Evolutionary conservation across 2,797 vertebrate species (phyloP).

Genomic region (Hipposideros larvatus): DNA sequence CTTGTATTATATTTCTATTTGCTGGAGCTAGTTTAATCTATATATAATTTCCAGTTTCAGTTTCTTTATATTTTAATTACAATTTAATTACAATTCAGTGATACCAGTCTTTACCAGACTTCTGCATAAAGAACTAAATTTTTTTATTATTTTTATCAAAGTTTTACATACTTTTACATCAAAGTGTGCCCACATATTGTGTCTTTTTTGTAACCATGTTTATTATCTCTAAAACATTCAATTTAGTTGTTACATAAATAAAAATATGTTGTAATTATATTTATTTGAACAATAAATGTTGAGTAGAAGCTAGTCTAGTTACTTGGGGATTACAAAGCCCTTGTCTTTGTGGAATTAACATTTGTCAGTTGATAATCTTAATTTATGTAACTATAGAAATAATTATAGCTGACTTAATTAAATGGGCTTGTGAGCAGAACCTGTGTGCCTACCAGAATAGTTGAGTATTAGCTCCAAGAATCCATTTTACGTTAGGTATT

Average conservation of each 20-base stretch:
- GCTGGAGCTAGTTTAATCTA: background rate
- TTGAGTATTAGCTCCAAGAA: background rate
- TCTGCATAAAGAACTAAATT: background rate
- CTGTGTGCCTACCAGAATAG: background rate
- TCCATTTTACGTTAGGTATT: background rate
- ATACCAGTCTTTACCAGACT: background rate
- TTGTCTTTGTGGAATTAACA: background rate
- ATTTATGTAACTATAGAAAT: background rate
- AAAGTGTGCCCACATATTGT: background rate
- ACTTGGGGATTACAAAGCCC: background rate
- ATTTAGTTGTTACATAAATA: background rate
- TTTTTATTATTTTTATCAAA: constrained; percentile 25
- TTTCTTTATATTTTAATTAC: constrained; percentile 27
- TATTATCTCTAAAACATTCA: constrained; percentile 23
- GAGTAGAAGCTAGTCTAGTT: background rate
- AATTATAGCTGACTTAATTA: constrained; percentile 26
- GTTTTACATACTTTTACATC: background rate
- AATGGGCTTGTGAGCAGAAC: background rate
- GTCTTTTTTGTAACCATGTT: background rate
- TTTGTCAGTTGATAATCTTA: constrained; percentile 33
- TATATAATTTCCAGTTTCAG: background rate
- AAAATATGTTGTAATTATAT: background rate
- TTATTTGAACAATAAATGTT: background rate
- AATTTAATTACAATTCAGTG: constrained; percentile 11
- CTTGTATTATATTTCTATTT: constrained; percentile 10